Evolutionary conservation across 2,888 invertebrate species (phyloP).

Genomic region (Coenonympha arcania): DNA sequence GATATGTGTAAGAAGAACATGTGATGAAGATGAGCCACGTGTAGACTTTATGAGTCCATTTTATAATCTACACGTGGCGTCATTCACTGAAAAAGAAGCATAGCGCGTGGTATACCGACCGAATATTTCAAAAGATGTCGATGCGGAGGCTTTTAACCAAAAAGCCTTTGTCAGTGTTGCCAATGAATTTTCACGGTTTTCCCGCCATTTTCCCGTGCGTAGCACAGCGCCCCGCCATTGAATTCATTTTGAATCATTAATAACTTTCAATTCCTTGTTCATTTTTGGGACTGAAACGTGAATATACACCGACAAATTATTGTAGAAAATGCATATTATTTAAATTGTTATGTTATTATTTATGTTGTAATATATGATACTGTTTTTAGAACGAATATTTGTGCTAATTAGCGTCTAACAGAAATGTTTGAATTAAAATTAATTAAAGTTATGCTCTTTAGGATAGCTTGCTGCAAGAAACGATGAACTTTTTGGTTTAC

Average conservation of each 20-base stretch:
- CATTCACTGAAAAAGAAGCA: slow-evolving; percentile 10
- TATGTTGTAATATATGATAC: no score
- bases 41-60: no score
- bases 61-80: slow-evolving; percentile 10
- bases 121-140: slow-evolving; percentile 23
- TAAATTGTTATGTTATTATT: no score
- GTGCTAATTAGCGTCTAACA: no score
- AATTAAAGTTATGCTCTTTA: no score
- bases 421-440: no score
- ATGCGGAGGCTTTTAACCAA: slow-evolving; percentile 35
- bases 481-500: no score
- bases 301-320: background rate
- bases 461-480: no score
- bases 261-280: slow-evolving; percentile 19
- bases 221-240: slow-evolving; percentile 15
- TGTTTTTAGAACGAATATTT: no score
- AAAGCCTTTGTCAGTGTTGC: slow-evolving; percentile 44
- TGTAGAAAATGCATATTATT: no score
- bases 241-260: slow-evolving; percentile 24
- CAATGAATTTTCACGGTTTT: slow-evolving; percentile 18
- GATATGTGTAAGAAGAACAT: no score
- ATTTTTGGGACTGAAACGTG: slow-evolving; percentile 5
- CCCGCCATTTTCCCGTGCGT: slow-evolving; percentile 14
- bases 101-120: slow-evolving; percentile 23
- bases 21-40: no score